These are phyloP conservation scores for Holothuria glaberrima DNA, from an alignment of 35 echinoderm and acorn worm genomes.

Conservation along the genomic window DNA sequence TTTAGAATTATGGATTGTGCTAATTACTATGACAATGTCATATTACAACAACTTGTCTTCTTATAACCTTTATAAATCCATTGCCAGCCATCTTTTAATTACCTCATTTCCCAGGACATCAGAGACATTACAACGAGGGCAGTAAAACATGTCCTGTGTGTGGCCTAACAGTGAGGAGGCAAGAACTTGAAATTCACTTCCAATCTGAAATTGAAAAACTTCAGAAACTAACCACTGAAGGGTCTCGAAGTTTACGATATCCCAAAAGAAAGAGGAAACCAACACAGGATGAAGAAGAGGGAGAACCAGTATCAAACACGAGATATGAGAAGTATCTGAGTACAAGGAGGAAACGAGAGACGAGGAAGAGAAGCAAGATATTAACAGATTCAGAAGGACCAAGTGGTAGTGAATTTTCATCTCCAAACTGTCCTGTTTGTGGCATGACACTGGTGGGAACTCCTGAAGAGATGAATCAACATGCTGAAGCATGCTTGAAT, in stretches of 20 bases:
- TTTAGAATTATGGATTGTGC: too few species aligned
- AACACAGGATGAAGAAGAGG: constrained; percentile 4
- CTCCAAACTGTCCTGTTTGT: constrained; percentile 37
- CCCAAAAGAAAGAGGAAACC: not conserved
- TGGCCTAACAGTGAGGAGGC: constrained; percentile 59
- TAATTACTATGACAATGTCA: too few species aligned
- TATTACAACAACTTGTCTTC: too few species aligned
- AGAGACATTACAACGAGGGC: constrained; percentile 27
- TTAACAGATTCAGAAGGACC: not conserved
- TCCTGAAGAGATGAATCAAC: constrained; percentile 57
- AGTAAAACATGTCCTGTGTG: constrained; percentile 57
- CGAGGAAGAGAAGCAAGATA: not conserved
- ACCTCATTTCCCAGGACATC: not conserved
- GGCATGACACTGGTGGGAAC: constrained; percentile 32
- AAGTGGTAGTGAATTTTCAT: constrained; percentile 3
- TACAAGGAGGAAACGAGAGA: constrained; percentile 38
- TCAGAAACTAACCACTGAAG: constrained; percentile 16
- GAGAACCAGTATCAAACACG: constrained; percentile 3
- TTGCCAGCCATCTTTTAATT: too few species aligned
- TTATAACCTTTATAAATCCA: too few species aligned
- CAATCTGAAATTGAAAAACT: constrained; percentile 57
- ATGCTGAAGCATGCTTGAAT: constrained; percentile 64
- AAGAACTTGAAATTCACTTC: constrained; percentile 57
- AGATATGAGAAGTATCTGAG: constrained; percentile 38
- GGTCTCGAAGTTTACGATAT: constrained; percentile 27